Base-by-base conservation (phyloP, 2,797 vertebrate genomes). In the Lophotriccus pileatus region DNA sequence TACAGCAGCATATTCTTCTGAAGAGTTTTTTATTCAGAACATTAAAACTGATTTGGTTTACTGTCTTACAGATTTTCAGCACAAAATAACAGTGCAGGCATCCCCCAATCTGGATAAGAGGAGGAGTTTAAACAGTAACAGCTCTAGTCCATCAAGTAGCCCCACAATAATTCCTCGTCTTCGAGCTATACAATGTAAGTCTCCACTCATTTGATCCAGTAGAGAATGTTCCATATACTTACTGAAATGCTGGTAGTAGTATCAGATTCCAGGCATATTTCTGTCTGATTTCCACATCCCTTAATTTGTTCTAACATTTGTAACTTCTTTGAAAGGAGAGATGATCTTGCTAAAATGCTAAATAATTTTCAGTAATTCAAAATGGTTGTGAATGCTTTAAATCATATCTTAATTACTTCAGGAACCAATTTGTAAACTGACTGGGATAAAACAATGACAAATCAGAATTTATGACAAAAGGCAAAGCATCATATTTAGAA, bases 1-100 rank as follows among this genome's bases (percentile, higher is more conserved):
- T 55, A 72, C 24, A 83, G 20, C 12, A 58, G 11, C 43, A 44
- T 56, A 27, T 85, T 77, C 22, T 63, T 53, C 32, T 87, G 37
- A 76, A 58, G 30, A 27, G 6, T 24, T 66, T 75, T 77, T 89
- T 82, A 39, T 67, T 89, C 66, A 67, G 32, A 84, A 68, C 16
- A 19, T 39, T 64, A 30, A 43, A 80, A 68, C 25, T 28, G 18
- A 62, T 77, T 64, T 76, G 9, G 32, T 90, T 41, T 66, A 50
- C 37, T 81, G 3, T 76, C 21, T 90, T 69, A 22, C 86, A 99
- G 99, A 99, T 97, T 99, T 99, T 94, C 99, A 99, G 95, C 99
- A 99, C 91, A 99, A 99, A 97, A 99, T 99, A 96, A 99, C 99
- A 0, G 99, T 99, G 73, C 99, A 99, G 97, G 99, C 99, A 17